These are phyloP conservation scores for Diaphora mendica DNA, from an alignment of 2,888 invertebrate species.

Conservation along the genomic window DNA sequence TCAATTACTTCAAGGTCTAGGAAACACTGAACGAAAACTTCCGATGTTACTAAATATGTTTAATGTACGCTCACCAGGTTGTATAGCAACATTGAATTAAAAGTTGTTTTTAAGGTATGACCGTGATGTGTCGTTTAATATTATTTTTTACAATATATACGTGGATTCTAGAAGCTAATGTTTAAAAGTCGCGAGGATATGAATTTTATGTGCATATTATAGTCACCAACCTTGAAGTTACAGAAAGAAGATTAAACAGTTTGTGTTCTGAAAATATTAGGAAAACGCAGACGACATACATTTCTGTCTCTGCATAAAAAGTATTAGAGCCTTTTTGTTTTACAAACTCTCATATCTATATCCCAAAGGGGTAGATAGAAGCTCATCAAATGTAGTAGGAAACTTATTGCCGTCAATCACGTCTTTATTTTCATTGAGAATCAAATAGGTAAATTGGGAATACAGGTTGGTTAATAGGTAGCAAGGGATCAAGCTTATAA, in stretches of 20 bases:
- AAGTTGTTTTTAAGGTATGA: slow-evolving; percentile 12
- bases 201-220: slow-evolving; percentile 2
- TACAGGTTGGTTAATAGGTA: neutral
- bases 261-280: neutral
- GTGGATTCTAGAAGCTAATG: neutral
- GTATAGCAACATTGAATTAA: slow-evolving; percentile 16
- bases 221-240: neutral
- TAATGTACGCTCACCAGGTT: slow-evolving; percentile 24
- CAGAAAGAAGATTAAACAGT: neutral
- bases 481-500: neutral
- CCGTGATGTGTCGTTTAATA: slow-evolving; percentile 23
- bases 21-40: slow-evolving; percentile 27
- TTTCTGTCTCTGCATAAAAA: too few relatives aligned
- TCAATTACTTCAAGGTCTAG: slow-evolving; percentile 37
- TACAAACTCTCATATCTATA: neutral
- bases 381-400: neutral
- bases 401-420: neutral
- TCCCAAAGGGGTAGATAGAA: neutral
- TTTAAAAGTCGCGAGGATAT: slow-evolving; percentile 8
- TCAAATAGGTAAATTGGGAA: neutral
- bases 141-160: slow-evolving; percentile 3
- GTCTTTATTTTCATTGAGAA: neutral
- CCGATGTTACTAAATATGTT: slow-evolving; percentile 35
- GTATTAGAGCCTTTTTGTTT: too few relatives aligned
- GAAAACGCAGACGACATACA: too few relatives aligned